A percentile compares a stretch with the other conserved stretches of the same genome.
Evolutionary conservation across 2,888 invertebrate species (phyloP).

Genomic region (Caenorhabditis japonica): DNA sequence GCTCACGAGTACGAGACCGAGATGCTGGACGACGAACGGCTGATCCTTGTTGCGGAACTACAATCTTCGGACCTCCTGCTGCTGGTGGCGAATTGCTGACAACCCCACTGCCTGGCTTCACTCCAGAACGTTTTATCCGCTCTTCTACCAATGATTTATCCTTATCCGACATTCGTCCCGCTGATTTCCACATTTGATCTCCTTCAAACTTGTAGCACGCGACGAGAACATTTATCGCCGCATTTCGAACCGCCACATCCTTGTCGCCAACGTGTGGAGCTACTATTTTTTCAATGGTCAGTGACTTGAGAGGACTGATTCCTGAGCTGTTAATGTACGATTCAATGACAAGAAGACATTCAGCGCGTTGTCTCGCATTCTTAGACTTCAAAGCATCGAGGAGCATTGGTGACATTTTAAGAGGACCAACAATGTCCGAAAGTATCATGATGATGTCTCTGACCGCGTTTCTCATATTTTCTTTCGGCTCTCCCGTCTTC

Average conservation of each 20-base stretch:
- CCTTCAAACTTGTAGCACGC: slow-evolving; percentile 91
- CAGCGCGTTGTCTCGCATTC: slow-evolving; percentile 94
- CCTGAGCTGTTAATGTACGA: slow-evolving; percentile 84
- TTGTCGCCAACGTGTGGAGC: slow-evolving; percentile 95
- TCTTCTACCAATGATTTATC: slow-evolving; percentile 94
- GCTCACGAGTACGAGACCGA: slow-evolving; percentile 37
- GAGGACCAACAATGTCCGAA: slow-evolving; percentile 57
- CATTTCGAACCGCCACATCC: slow-evolving; percentile 94
- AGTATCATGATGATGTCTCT: slow-evolving; percentile 59
- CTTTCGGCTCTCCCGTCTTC: slow-evolving; percentile 81
- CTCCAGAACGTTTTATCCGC: slow-evolving; percentile 89
- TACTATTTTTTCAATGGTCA: slow-evolving; percentile 88
- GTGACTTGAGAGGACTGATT: slow-evolving; percentile 81
- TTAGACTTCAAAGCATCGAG: slow-evolving; percentile 91
- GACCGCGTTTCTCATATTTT: slow-evolving; percentile 55
- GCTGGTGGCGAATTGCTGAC: slow-evolving; percentile 14
- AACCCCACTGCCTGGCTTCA: slow-evolving; percentile 51
- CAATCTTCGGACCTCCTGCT: slow-evolving; percentile 57
- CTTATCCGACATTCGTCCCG: slow-evolving; percentile 80
- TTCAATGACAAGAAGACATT: slow-evolving; percentile 94
- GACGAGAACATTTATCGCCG: slow-evolving; percentile 93
- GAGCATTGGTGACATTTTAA: slow-evolving; percentile 59
- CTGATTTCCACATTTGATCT: slow-evolving; percentile 80
- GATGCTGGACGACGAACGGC: slow-evolving; percentile 37
- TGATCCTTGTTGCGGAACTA: slow-evolving; percentile 50